Percentiles rank a stretch among this genome's conserved stretches.
Evolutionary conservation across 2,797 vertebrate genomes (phyloP).

Genomic region (Okamejei kenojei): DNA sequence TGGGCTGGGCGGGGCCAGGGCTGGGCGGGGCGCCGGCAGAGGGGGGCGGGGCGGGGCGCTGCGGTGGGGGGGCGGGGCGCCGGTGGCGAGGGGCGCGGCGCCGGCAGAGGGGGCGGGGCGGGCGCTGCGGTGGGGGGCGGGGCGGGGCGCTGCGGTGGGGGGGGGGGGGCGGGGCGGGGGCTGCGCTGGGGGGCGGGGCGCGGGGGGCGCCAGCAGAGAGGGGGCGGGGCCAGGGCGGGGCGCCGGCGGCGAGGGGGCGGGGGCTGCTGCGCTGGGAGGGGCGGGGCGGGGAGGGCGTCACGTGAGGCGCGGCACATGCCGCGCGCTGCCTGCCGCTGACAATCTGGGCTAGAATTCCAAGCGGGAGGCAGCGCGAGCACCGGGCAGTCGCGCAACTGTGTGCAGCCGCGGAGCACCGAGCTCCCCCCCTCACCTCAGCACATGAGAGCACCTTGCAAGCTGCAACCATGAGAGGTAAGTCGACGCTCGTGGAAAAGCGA

Average conservation of each 20-base stretch:
- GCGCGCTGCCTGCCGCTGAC: not conserved
- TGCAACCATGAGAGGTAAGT: slow-evolving; percentile 4
- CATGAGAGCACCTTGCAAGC: not conserved
- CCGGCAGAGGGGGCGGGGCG: not conserved
- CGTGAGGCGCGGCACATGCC: not conserved
- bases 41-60: too few species aligned
- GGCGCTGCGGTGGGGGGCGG: not conserved
- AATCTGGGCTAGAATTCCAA: not conserved
- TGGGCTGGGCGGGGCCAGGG: not conserved
- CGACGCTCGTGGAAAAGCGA: not conserved
- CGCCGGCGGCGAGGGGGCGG: not conserved
- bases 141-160: not conserved
- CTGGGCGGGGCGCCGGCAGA: not conserved
- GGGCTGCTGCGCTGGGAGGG: not conserved
- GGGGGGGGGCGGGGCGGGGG: not conserved
- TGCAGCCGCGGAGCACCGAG: too few species aligned
- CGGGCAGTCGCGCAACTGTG: too few species aligned
- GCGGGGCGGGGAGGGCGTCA: not conserved
- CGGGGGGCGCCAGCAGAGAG: not conserved
- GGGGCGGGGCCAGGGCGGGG: slow-evolving; percentile 43
- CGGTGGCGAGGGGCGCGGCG: not conserved
- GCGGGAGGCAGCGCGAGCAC: slow-evolving; percentile 36
- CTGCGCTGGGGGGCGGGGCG: not conserved
- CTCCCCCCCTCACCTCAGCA: not conserved
- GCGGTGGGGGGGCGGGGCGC: slow-evolving; percentile 9